phyloP scores from a whole-genome alignment of 2,113 vertebrate species.

The Channa argus region DNA sequence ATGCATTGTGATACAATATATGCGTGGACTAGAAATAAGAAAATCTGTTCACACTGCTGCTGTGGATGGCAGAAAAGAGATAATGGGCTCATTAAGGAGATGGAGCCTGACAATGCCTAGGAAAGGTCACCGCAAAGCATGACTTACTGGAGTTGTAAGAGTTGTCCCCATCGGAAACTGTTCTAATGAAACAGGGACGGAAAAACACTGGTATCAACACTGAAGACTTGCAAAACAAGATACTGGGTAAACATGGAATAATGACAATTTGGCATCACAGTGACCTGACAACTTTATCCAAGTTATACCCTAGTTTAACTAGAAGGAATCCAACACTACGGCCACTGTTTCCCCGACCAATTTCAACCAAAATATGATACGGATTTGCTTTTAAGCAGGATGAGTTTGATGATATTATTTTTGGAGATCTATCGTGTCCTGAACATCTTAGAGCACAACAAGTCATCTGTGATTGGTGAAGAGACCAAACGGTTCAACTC shows the following conservation, averaged over 20 bases:
- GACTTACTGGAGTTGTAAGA: constrained; percentile 92
- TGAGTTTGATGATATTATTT: not conserved
- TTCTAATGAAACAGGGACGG: constrained; percentile 90
- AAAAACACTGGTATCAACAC: constrained; percentile 74
- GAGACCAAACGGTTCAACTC: not conserved
- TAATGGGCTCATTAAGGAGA: constrained; percentile 73
- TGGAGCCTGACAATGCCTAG: constrained; percentile 67
- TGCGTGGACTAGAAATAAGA: constrained; percentile 49
- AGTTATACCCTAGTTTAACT: constrained; percentile 32
- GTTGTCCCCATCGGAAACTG: constrained; percentile 87
- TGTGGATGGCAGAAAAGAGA: constrained; percentile 46
- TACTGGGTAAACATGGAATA: constrained; percentile 38
- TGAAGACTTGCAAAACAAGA: constrained; percentile 31
- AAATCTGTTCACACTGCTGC: constrained; percentile 58
- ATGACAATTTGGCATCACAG: constrained; percentile 11
- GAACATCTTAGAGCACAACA: constrained; percentile 30
- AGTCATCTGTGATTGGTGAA: not conserved
- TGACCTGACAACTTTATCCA: constrained; percentile 21
- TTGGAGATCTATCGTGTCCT: constrained; percentile 12
- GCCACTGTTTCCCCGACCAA: not conserved
- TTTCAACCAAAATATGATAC: not conserved
- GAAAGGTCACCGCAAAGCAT: constrained; percentile 79
- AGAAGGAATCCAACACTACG: not conserved
- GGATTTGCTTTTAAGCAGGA: not conserved
- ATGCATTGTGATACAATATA: constrained; percentile 45